A percentile compares a stretch with the other conserved stretches of the same genome.
These are phyloP conservation scores for Aurelia aurita complex sp. Pacific DNA, from an alignment of 30 jellyfish, hydroid and myxozoan genomes.

Conservation along the genomic window DNA sequence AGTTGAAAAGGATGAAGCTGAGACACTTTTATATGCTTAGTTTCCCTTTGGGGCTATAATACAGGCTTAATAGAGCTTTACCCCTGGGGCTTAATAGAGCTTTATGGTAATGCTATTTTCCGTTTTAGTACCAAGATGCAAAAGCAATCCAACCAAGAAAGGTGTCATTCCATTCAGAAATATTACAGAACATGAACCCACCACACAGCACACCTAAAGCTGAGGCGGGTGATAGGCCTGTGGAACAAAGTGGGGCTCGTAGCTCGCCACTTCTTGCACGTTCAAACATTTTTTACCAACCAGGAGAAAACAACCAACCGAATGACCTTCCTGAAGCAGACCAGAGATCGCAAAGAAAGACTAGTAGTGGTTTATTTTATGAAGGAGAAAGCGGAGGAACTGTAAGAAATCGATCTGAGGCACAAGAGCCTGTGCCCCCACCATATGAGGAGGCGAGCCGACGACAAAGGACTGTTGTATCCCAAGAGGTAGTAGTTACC, in stretches of 20 bases:
- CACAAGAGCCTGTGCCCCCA: slow-evolving; percentile 4
- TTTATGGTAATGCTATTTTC: background rate
- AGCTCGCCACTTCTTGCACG: slow-evolving; percentile 41
- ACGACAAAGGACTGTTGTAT: background rate
- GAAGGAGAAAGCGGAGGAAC: slow-evolving; percentile 17
- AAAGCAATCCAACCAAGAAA: slow-evolving; percentile 29
- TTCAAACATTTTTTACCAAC: slow-evolving; percentile 48
- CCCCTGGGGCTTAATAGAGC: no score
- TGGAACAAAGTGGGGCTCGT: slow-evolving; percentile 17
- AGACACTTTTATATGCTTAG: no score
- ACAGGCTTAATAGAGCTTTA: no score
- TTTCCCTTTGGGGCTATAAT: no score
- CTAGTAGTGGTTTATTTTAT: background rate
- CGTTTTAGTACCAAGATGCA: slow-evolving; percentile 61
- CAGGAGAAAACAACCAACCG: slow-evolving; percentile 23
- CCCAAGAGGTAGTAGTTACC: slow-evolving; percentile 20
- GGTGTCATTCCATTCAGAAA: slow-evolving; percentile 31
- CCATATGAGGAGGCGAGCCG: slow-evolving; percentile 36
- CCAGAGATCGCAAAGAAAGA: slow-evolving; percentile 41
- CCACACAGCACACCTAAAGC: slow-evolving; percentile 57
- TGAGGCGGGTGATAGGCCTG: slow-evolving; percentile 1
- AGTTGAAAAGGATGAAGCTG: no score
- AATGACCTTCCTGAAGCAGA: slow-evolving; percentile 70
- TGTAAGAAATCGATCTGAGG: background rate
- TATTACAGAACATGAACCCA: background rate